A percentile compares a stretch with the other conserved stretches of the same genome.
Evolutionary conservation across 1,140 invertebrate species (phyloP).

Genomic region (Harlomillsia oculata): DNA sequence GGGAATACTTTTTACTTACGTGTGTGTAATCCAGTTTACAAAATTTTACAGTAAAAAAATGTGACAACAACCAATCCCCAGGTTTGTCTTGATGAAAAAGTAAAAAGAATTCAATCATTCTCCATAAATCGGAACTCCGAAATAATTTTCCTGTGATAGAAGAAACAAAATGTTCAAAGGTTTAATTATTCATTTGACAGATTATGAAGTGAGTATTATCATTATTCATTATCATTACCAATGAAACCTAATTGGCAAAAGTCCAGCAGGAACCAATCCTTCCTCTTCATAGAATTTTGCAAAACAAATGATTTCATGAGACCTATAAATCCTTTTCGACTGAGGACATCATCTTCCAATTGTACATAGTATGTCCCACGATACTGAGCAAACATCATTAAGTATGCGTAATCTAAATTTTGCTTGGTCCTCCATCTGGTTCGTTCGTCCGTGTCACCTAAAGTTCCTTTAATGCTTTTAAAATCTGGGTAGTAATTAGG

Average conservation of each 20-base stretch:
- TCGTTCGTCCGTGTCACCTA: slow-evolving; percentile 78
- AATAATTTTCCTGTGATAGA: slow-evolving; percentile 76
- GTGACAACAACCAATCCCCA: slow-evolving; percentile 90
- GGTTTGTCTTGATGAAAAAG: slow-evolving; percentile 94
- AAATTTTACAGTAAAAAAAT: slow-evolving; percentile 80
- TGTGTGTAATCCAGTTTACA: slow-evolving; percentile 74
- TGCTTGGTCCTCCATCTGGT: slow-evolving; percentile 93
- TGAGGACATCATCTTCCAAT: slow-evolving; percentile 90
- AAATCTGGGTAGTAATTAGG: slow-evolving; percentile 82
- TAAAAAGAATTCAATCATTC: slow-evolving; percentile 84
- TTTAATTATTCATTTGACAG: slow-evolving; percentile 10
- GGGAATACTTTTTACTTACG: slow-evolving; percentile 46
- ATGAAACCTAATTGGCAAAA: slow-evolving; percentile 91
- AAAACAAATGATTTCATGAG: slow-evolving; percentile 83
- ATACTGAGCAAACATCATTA: slow-evolving; percentile 86
- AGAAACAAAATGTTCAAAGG: slow-evolving; percentile 15
- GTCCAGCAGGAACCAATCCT: slow-evolving; percentile 85
- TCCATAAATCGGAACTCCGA: slow-evolving; percentile 74
- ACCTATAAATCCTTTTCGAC: slow-evolving; percentile 73
- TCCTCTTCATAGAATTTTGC: slow-evolving; percentile 60
- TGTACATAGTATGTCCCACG: slow-evolving; percentile 51
- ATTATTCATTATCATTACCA: slow-evolving; percentile 45
- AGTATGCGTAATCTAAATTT: slow-evolving; percentile 87
- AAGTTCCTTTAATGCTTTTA: slow-evolving; percentile 54
- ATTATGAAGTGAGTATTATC: slow-evolving; percentile 5